phyloP scores from a whole-genome alignment of 2,888 invertebrate genomes.

The Noctua janthe region DNA sequence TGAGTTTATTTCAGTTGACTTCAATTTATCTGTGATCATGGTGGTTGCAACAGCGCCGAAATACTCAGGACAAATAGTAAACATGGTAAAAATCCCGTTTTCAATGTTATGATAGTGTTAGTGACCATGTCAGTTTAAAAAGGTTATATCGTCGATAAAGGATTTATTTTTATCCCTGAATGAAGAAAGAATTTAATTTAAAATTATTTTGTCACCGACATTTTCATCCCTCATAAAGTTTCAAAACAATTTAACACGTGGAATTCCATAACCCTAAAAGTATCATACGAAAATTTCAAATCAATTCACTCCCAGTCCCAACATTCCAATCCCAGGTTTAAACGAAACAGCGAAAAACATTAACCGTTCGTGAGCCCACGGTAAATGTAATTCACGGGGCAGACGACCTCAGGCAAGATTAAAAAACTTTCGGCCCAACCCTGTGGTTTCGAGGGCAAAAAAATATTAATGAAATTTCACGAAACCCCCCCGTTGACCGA shows the following conservation, averaged over 20 bases:
- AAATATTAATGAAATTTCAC: conserved; percentile 86
- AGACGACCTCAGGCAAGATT: conserved; percentile 81
- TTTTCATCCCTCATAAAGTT: conserved; percentile 5
- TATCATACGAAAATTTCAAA: conserved; percentile 41
- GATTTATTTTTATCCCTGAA: neutral
- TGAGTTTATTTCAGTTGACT: no score
- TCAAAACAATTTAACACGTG: conserved; percentile 12
- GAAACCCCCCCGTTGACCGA: conserved; percentile 81
- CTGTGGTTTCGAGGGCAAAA: conserved; percentile 74
- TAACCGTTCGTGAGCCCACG: conserved; percentile 72
- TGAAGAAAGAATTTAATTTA: neutral
- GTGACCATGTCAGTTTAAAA: no score
- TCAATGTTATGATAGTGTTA: no score
- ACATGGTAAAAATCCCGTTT: no score
- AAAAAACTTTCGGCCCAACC: conserved; percentile 84
- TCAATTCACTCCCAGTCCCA: conserved; percentile 34
- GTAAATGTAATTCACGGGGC: conserved; percentile 79
- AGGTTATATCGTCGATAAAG: neutral
- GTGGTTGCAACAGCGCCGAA: no score
- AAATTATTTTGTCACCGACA: neutral
- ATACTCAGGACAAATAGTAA: no score
- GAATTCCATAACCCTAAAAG: conserved; percentile 17
- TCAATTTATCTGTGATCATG: no score
- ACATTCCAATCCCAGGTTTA: conserved; percentile 58
- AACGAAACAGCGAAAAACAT: conserved; percentile 72